Base-by-base conservation (phyloP, 2,888 invertebrate species). In the Dasypogon diadema region DNA sequence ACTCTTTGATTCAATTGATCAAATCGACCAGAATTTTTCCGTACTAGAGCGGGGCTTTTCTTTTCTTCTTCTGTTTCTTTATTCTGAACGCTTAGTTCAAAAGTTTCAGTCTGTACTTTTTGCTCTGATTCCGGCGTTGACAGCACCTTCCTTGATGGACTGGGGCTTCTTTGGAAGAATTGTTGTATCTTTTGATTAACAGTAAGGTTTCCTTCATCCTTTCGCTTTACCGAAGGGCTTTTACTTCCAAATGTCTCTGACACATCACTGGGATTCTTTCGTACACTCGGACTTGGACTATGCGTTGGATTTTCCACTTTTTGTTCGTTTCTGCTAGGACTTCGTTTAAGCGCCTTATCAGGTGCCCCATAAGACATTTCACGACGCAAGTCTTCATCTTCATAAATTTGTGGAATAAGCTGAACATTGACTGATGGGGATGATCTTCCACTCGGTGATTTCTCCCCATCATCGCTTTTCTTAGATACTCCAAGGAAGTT, bases 361-460 rank as follows among this genome's bases (percentile, higher is more conserved):
- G 89, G 87, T 26, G 87, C 87, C 10, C 89, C 89, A 79, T 89
- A 89, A 0, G 87, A 86, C 81, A 89, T 84, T 79, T 89, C 89
- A 30, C 87, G 84, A 6, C 85, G 87, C 75, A 89, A 81, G 12
- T 88, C 87, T 70, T 87, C 86, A 77, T 87, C 85, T 78, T 89
- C 89, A 75, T 88, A 84, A 78, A 83, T 81, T 81, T 85, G 85
- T 55, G 83, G 87, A 79, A 80, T 82, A 0, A 81, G 74, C 21
- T 37, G 75, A 5, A 75, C 46, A 60, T 74, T 70, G 14, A 75
- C 56, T 55, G 77, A 76, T 10, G 75, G 37, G 5, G 70, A 70
- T 10, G 70, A 34, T 21, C 30, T 8, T n/a, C 34, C 54, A 54
- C 54, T 30, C 3, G 78, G 74, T 5, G 42, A 42, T 1, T 74